A percentile compares a stretch with the other conserved stretches of the same genome.
Conservation (phyloP, 1,140 invertebrate genomes). For the Sitobion miscanthi region DNA sequence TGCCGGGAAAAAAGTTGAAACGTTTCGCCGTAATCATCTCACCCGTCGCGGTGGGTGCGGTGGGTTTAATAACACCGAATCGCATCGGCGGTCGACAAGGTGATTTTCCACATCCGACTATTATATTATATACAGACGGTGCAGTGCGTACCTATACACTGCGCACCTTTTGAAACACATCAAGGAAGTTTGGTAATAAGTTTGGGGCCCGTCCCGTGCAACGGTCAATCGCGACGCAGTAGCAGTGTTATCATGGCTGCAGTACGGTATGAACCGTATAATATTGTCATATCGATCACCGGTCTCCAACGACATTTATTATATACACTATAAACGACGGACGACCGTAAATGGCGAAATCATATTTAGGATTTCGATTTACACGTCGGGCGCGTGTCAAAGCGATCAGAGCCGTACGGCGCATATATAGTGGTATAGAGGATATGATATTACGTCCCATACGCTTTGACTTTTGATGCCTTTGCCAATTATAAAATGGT, state of each 20-base stretch:
- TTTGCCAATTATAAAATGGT: not conserved
- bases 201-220: not conserved
- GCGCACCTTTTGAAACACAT: conserved; percentile 1
- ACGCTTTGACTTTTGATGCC: not conserved
- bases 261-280: not conserved
- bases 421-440: not conserved
- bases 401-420: not conserved
- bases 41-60: not conserved
- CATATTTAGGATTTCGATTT: not conserved
- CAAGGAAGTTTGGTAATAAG: conserved; percentile 1
- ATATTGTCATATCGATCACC: not conserved
- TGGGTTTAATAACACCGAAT: not conserved
- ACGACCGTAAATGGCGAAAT: not conserved
- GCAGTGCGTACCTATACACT: not conserved
- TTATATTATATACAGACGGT: not conserved
- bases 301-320: not conserved
- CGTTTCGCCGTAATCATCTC: not conserved
- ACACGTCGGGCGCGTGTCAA: not conserved
- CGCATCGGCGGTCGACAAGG: not conserved
- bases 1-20: not conserved
- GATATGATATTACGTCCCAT: too few species aligned
- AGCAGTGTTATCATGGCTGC: not conserved
- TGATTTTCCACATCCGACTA: not conserved
- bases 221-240: not conserved
- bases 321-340: not conserved